These are phyloP conservation scores for Thymelicus acteon DNA, from an alignment of 2,888 invertebrate genomes.

Conservation along the genomic window DNA sequence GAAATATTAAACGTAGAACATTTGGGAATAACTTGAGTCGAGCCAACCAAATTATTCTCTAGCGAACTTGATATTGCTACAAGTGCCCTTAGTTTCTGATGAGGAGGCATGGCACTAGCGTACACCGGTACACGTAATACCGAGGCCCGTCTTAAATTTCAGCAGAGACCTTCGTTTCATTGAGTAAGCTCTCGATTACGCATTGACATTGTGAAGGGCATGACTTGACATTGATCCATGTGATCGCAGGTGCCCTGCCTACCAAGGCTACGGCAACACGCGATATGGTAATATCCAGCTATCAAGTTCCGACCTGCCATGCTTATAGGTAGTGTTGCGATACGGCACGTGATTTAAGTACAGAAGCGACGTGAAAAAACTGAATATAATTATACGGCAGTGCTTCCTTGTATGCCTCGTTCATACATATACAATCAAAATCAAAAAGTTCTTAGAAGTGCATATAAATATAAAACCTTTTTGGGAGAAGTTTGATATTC, in stretches of 20 bases:
- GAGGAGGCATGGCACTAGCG: neutral
- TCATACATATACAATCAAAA: no score
- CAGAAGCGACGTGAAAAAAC: no score
- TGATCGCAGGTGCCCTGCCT: constrained; percentile 1
- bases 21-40: no score
- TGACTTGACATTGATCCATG: constrained; percentile 34
- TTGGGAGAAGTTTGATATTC: no score
- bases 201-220: constrained; percentile 30
- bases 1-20: no score
- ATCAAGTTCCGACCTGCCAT: constrained; percentile 9
- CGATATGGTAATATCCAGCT: constrained; percentile 35
- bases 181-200: constrained; percentile 15
- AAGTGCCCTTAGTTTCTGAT: no score
- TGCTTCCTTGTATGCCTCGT: no score
- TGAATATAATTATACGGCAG: no score
- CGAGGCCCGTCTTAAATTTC: constrained; percentile 1
- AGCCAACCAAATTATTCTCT: no score
- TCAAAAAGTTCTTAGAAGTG: no score
- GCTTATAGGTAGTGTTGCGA: neutral
- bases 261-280: constrained; percentile 29
- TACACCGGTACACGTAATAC: neutral
- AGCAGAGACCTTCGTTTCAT: constrained; percentile 14
- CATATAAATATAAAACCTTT: no score
- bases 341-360: neutral
- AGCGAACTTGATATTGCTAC: no score